These are phyloP conservation scores for Oreocharis arfaki DNA, from an alignment of 2,113 vertebrate genomes.

Conservation along the genomic window DNA sequence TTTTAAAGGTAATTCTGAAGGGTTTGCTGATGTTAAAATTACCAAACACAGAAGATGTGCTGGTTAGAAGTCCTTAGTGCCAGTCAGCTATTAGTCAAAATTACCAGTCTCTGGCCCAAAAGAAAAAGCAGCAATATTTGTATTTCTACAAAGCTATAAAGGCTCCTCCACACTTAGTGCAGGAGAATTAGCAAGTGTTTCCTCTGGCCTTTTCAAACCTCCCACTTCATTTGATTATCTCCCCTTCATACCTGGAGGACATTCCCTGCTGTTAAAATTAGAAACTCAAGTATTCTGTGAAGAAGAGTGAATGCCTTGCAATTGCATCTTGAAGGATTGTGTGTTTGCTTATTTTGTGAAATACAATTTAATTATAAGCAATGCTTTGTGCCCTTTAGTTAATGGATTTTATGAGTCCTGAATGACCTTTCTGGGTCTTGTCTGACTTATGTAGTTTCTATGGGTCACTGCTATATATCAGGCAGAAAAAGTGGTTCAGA, in stretches of 20 bases:
- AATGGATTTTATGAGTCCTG: not conserved
- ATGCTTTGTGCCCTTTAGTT: not conserved
- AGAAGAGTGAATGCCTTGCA: not conserved
- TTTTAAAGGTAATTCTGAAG: not conserved
- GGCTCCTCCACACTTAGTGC: not conserved
- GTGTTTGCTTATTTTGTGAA: slow-evolving; percentile 19
- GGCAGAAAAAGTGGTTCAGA: not conserved
- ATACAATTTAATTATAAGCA: not conserved
- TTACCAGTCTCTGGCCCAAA: not conserved
- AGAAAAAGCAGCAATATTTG: not conserved
- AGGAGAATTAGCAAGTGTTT: not conserved
- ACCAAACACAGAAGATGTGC: not conserved
- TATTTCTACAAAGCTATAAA: not conserved
- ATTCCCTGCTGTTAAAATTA: not conserved
- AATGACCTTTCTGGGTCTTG: not conserved
- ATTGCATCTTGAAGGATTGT: not conserved
- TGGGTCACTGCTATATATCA: not conserved
- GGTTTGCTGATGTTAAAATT: not conserved
- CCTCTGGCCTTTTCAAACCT: not conserved
- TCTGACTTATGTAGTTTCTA: not conserved
- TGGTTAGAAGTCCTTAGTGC: not conserved
- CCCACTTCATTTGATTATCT: not conserved
- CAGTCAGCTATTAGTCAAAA: slow-evolving; percentile 9
- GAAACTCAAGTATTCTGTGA: not conserved
- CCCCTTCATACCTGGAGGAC: not conserved